A percentile compares a stretch with the other conserved stretches of the same genome.
Evolutionary conservation across 2,797 vertebrate genomes (phyloP).

Genomic region (Gastrophryne carolinensis): DNA sequence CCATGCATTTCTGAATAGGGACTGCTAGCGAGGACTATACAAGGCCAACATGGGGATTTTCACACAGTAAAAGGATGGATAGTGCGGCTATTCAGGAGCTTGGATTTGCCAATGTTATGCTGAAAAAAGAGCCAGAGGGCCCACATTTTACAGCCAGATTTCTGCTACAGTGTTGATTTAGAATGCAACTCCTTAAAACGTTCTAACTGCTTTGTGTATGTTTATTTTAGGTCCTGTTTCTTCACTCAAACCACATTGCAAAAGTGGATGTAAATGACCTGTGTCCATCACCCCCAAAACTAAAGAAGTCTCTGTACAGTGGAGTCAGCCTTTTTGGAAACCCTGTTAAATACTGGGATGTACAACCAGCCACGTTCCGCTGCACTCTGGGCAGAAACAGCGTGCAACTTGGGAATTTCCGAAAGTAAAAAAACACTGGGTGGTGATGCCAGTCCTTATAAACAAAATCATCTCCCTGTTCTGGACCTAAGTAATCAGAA

Average conservation of each 20-base stretch:
- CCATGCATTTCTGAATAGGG: no score
- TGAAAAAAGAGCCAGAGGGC: no score
- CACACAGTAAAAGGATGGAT: no score
- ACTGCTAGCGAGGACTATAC: no score
- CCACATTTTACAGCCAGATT: no score
- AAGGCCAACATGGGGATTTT: no score
- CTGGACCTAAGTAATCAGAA: not conserved
- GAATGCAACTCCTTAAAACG: no score
- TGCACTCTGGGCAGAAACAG: conserved; percentile 85
- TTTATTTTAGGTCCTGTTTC: conserved; percentile 81
- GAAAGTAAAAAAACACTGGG: conserved; percentile 66
- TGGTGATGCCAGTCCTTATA: not conserved
- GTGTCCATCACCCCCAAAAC: conserved; percentile 74
- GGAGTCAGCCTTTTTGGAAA: conserved; percentile 96
- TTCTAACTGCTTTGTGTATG: no score
- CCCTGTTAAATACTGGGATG: conserved; percentile 90
- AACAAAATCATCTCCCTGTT: not conserved
- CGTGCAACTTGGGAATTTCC: conserved; percentile 89
- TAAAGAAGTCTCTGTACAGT: conserved; percentile 86
- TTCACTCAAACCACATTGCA: conserved; percentile 88
- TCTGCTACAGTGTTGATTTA: no score
- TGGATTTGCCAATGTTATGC: no score
- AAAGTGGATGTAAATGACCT: conserved; percentile 93
- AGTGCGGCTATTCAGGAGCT: no score
- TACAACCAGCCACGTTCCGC: conserved; percentile 89